A percentile compares a stretch with the other conserved stretches of the same genome.
phyloP scores from a whole-genome alignment of 2,888 invertebrate genomes.

The Lutraria lutraria region DNA sequence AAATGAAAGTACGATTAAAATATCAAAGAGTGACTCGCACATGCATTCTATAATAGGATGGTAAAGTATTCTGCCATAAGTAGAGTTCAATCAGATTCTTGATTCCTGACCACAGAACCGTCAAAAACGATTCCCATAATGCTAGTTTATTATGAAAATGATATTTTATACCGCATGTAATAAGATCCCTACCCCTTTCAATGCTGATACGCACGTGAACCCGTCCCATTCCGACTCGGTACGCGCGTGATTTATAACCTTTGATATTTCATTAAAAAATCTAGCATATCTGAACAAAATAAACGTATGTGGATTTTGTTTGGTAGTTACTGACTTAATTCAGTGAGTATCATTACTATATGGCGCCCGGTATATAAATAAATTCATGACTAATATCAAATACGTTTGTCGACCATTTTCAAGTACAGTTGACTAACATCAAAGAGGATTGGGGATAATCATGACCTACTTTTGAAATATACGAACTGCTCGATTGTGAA shows the following conservation, averaged over 20 bases:
- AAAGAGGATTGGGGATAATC: constrained; percentile 33
- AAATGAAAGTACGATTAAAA: not conserved
- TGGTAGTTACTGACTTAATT: not conserved
- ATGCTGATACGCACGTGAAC: not conserved
- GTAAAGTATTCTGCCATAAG: not conserved
- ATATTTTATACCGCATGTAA: not conserved
- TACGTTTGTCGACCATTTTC: constrained; percentile 19
- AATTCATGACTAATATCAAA: constrained; percentile 40
- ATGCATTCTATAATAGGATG: not conserved
- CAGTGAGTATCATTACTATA: not conserved
- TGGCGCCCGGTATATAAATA: constrained; percentile 18
- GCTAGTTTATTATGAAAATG: not conserved
- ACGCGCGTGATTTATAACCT: constrained; percentile 10
- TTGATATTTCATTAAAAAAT: constrained; percentile 1
- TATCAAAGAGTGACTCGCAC: not conserved
- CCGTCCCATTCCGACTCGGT: not conserved
- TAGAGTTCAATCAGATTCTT: not conserved
- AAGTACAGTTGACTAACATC: constrained; percentile 50
- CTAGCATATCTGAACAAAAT: not conserved
- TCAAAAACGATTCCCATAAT: not conserved
- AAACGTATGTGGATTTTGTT: not conserved
- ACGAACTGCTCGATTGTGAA: constrained; percentile 2
- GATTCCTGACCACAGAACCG: not conserved
- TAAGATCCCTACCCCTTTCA: not conserved
- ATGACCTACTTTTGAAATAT: constrained; percentile 40